Evolutionary conservation across 1,140 invertebrate species (phyloP), one percentile per base, ranked within the genome.

Genomic region (Drosophila lacteicornis): DNA sequence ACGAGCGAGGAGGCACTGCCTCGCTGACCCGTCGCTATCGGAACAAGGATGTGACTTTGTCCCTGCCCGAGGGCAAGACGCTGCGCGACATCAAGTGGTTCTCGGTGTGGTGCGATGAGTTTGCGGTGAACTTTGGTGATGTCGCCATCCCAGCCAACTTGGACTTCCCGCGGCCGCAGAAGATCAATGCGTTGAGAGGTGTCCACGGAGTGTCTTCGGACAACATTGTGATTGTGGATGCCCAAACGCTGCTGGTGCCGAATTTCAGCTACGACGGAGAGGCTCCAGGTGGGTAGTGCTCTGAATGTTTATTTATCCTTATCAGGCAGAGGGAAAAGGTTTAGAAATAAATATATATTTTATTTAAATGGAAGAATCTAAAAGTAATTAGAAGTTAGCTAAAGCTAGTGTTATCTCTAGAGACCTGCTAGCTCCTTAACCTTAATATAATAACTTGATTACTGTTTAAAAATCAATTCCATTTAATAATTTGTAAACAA

Each of bases 51-150:
- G 94, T 98, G 63, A 97, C 97, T 3, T 92, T 98, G 19, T 96
- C 97, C 2, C 93, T 98, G 75, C 97, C 98, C 1, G 97, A 98
- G 70, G 97, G 97, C 22, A 97, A 97, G 91, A 97, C 96, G 7
- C 93, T 98, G 47, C 95, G 95, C n/a, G 92, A 97, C 90, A 95
- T 98, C 80, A 96, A 95, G 79, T 98, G 97, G 96, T 96, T 98
- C 90, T 96, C 96, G 15, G 95, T 98, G 2, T 98, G 97, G 96
- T 98, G 97, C 92, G 96, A 98, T 82, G 97, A 97, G 90, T 98
- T 96, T 83, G 94, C 96, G 36, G 97, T 98, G 88, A 97, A 98
- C 93, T 98, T 98, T 83, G 97, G 97, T 13, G 96, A 98, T 79
- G 95, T 98, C 22, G 95, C 94, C 80, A 97, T 98, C 75, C 96